Conservation (phyloP, 2,888 invertebrate species). For the Campaea margaritaria region DNA sequence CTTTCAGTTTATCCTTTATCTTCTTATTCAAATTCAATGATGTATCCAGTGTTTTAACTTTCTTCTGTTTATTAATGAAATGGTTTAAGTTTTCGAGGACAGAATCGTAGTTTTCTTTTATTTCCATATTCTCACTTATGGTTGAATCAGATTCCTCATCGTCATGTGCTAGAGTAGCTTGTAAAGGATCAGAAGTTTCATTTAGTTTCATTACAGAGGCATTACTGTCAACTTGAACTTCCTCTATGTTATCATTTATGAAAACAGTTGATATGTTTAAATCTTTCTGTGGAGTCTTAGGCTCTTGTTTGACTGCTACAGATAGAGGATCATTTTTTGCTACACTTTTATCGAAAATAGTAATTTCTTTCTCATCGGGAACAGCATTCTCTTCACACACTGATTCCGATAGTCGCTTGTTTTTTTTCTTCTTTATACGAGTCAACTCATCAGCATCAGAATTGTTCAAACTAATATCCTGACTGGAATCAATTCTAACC, state of each 20-base stretch:
- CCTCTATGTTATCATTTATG: slow-evolving; percentile 62
- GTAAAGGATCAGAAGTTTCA: slow-evolving; percentile 66
- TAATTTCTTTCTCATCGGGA: slow-evolving; percentile 70
- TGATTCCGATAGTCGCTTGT: slow-evolving; percentile 56
- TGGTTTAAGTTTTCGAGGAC: slow-evolving; percentile 63
- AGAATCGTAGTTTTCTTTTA: slow-evolving; percentile 70
- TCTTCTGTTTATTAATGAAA: slow-evolving; percentile 46
- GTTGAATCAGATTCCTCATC: slow-evolving; percentile 53
- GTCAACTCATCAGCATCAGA: slow-evolving; percentile 43
- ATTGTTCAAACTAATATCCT: slow-evolving; percentile 47
- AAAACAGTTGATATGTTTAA: slow-evolving; percentile 58
- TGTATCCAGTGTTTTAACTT: slow-evolving; percentile 55
- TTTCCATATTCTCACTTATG: slow-evolving; percentile 69
- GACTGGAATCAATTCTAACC: slow-evolving; percentile 67
- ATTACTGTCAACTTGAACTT: slow-evolving; percentile 57
- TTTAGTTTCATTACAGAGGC: slow-evolving; percentile 54
- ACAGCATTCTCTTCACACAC: slow-evolving; percentile 47
- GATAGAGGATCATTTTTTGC: slow-evolving; percentile 63
- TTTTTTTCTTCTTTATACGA: slow-evolving; percentile 50
- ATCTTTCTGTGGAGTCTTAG: slow-evolving; percentile 65
- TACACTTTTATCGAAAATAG: slow-evolving; percentile 51
- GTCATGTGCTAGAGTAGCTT: slow-evolving; percentile 46
- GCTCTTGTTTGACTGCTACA: slow-evolving; percentile 63
- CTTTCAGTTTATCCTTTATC: slow-evolving; percentile 53
- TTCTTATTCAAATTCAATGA: slow-evolving; percentile 68